Evolutionary conservation across 2,797 vertebrate species (phyloP), one percentile per base, ranked within the genome.

Genomic region (Chelidonichthys spinosus): DNA sequence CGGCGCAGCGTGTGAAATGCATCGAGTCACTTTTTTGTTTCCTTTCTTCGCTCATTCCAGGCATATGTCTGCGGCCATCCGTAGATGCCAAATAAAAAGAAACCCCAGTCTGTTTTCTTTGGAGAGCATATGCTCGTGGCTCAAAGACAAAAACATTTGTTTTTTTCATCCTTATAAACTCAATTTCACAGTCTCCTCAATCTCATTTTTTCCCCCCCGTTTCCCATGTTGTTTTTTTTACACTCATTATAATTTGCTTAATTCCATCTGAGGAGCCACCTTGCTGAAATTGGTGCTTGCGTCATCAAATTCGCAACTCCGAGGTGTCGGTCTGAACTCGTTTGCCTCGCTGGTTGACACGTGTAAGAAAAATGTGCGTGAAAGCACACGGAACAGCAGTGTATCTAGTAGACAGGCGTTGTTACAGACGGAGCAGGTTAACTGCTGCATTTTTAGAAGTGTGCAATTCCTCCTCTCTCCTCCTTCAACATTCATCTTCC

Each of bases 1-100:
- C 32, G 50, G 25, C 72, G 68, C 69, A 46, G 55, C 32, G 59
- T 63, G 74, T 74, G 70, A 86, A 86, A 73, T 50, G 72, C 47
- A 85, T 74, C 40, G 18, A 64, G 44, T 62, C 59, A 56, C 59
- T 58, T 73, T 72, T 56, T 60, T 64, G 56, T 72, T 79, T 76
- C 9, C 0, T 63, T 81, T 78, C 36, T 70, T 43, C 11, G 18
- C 50, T 64, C 67, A 44, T 75, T 69, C 56, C 59, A 75, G 43
- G 60, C 67, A 76, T 65, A 63, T 46, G 67, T 75, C 32, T 67
- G 50, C 53, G 35, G 10, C 18, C 9, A 46, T 54, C 69, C 33
- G n/a, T 66, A 37, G 43, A 64, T 55, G 68, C 63, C 67, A 79
- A 72, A 72, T 56, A 11, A 74, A 25, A 80, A 64, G 18, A 65